phyloP scores from a whole-genome alignment of 1,140 invertebrate species.

The Heliothis subflexa region DNA sequence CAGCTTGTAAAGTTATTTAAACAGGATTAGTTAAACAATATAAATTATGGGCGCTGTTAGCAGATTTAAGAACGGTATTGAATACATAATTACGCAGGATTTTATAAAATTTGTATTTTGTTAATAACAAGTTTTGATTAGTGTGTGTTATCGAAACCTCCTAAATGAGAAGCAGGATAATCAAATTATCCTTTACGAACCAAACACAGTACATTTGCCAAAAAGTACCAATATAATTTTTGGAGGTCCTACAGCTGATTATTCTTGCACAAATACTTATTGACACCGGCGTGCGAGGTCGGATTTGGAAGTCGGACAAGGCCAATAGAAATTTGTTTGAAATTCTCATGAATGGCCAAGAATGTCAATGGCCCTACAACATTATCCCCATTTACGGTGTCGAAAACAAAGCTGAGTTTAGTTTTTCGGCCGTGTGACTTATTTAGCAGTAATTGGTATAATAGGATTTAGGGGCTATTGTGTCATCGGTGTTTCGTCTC shows the following conservation, averaged over 20 bases:
- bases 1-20: too few species aligned
- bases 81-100: too few species aligned
- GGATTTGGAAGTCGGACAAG: conserved; percentile 40
- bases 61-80: too few species aligned
- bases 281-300: conserved; percentile 23
- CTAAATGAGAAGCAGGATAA: background rate
- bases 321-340: conserved; percentile 38
- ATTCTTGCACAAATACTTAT: conserved; percentile 32
- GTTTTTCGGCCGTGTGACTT: conserved; percentile 22
- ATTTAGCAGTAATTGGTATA: background rate
- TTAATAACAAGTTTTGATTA: too few species aligned
- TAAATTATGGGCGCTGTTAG: too few species aligned
- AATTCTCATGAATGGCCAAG: conserved; percentile 42
- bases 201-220: background rate
- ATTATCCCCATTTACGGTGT: conserved; percentile 18
- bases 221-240: background rate
- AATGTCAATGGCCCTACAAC: conserved; percentile 27
- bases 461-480: background rate
- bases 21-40: too few species aligned
- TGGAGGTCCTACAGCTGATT: conserved; percentile 5
- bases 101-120: too few species aligned
- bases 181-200: background rate
- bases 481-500: background rate
- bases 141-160: too few species aligned
- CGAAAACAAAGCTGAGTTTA: conserved; percentile 15